Percentiles rank a stretch among this genome's conserved stretches.
phyloP scores from a whole-genome alignment of 2,113 vertebrate species.

The Psilopsiagon aymara region DNA sequence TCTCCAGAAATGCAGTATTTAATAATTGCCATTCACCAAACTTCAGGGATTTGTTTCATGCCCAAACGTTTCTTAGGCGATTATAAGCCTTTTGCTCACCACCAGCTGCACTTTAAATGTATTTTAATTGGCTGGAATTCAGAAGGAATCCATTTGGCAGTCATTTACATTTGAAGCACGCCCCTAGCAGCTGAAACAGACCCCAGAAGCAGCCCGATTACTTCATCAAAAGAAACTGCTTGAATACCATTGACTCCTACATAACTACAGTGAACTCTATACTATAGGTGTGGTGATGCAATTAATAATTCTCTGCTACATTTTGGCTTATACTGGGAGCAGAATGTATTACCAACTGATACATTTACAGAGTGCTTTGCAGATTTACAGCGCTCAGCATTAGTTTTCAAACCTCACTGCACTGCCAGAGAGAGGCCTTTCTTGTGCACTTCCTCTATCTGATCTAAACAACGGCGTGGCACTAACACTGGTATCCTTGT shows the following conservation, averaged over 20 bases:
- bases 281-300: conserved; percentile 62
- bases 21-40: conserved; percentile 22
- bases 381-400: neutral
- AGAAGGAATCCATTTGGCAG: conserved; percentile 85
- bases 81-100: conserved; percentile 62
- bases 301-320: conserved; percentile 71
- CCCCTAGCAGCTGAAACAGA: conserved; percentile 84
- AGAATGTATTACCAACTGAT: neutral
- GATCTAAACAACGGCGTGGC: neutral
- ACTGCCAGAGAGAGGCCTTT: neutral
- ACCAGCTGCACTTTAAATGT: conserved; percentile 82
- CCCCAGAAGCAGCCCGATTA: conserved; percentile 81
- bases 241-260: conserved; percentile 71
- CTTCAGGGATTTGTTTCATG: conserved; percentile 70
- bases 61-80: conserved; percentile 61
- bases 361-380: neutral
- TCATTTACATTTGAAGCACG: conserved; percentile 88
- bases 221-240: conserved; percentile 77
- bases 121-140: conserved; percentile 85
- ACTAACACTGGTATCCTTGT: neutral
- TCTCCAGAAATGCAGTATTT: conserved; percentile 35
- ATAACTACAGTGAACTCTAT: conserved; percentile 64
- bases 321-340: conserved; percentile 60
- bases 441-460: neutral
- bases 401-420: neutral